Percentiles rank a stretch among this genome's conserved stretches.
phyloP scores from a whole-genome alignment of 2,888 invertebrate genomes.

The Drosophila putrida region DNA sequence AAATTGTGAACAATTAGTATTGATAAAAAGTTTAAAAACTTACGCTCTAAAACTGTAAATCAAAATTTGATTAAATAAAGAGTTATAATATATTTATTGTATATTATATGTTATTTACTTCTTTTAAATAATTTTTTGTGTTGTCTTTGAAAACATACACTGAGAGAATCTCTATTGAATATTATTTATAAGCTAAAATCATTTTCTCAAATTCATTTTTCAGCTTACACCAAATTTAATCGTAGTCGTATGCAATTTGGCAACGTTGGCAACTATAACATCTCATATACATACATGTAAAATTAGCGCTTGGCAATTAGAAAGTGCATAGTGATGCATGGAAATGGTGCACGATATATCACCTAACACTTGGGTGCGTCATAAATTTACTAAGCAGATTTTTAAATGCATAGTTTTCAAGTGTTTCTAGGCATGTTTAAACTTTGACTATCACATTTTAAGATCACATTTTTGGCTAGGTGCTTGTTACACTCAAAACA shows the following conservation, averaged over 20 bases:
- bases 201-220: not conserved
- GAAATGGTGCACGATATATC: constrained; percentile 26
- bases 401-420: not conserved
- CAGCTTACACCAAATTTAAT: not conserved
- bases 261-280: constrained; percentile 26
- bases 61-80: too few relatives aligned
- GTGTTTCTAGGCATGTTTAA: not conserved
- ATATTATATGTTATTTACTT: not conserved
- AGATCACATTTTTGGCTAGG: constrained; percentile 5
- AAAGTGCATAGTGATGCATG: constrained; percentile 48
- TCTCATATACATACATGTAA: constrained; percentile 2
- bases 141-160: too few relatives aligned
- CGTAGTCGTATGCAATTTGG: constrained; percentile 22
- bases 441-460: not conserved
- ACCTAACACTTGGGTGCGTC: not conserved
- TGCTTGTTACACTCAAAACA: constrained; percentile 12
- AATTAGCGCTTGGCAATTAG: constrained; percentile 27
- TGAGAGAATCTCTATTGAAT: not conserved
- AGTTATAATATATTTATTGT: too few relatives aligned
- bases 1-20: too few relatives aligned
- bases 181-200: not conserved
- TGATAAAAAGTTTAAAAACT: too few relatives aligned
- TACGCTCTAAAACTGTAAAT: too few relatives aligned
- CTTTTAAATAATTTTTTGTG: not conserved
- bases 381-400: constrained; percentile 1